Base-by-base conservation (phyloP, 2,113 vertebrate species). In the Gadus chalcogrammus region DNA sequence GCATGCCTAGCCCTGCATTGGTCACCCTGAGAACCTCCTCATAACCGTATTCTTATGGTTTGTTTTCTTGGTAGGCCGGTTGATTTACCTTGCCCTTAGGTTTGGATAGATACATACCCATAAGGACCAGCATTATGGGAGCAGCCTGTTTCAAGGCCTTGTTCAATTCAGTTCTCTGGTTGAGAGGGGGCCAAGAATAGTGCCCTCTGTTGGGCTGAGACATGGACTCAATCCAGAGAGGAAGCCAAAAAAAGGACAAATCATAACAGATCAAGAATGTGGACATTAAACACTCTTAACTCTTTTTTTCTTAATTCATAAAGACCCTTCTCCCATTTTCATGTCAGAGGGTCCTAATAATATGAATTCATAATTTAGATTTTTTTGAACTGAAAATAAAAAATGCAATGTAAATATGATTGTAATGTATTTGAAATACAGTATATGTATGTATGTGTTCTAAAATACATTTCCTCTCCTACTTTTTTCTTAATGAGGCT, bases 341-440 rank as follows among this genome's bases (percentile, higher is more conserved):
- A 75, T 28, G 13, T 28, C 22, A 74, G 16, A 13, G 0, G 31
- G 12, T 13, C 9, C 52, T 65, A 12, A 65, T 35, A 35, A 35
- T 35, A 76, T 56, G 22, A 13, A 68, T 75, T 35, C 42, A 20
- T 16, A 15, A 20, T 71, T 17, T 2, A 0, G 1, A 61, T n/a
- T 9, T 9, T n/a, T 71, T 77, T 35, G 65, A 61, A 66, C 70
- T 80, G 31, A 64, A 74, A 80, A 70, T 67, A 75, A 71, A 86
- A 71, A 58, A 71, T 76, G 52, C 20, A 20, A 67, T 92, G 90
- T 93, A 93, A 90, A 93, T 93, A 91, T 83, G 79, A 71, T 78
- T 91, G 86, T 91, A 88, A 88, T 89, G 72, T 72, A 74, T 88
- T 78, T 76, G 66, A 77, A 74, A 71, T 75, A 20, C 20, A 20